Evolutionary conservation across 2,797 vertebrate species (phyloP).

Genomic region (Artibeus jamaicensis): DNA sequence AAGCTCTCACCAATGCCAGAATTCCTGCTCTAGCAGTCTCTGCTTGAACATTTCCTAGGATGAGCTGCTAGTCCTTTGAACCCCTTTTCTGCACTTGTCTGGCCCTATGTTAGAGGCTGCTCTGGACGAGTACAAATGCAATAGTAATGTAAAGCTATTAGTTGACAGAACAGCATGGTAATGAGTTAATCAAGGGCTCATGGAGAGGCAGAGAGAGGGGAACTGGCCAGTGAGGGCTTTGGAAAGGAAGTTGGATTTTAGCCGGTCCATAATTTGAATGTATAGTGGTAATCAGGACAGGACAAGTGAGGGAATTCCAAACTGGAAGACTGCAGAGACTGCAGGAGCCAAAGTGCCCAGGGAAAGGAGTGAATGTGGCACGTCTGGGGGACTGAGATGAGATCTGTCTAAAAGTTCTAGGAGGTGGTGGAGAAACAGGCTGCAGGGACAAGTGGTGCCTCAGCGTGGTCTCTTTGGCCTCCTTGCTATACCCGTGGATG

Average conservation of each 20-base stretch:
- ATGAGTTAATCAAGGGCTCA: background rate
- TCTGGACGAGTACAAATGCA: background rate
- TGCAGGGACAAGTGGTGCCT: background rate
- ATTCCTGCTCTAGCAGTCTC: background rate
- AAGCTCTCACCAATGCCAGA: background rate
- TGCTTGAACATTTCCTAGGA: background rate
- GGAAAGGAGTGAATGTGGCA: rapidly evolving
- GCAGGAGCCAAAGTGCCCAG: background rate
- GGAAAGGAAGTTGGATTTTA: background rate
- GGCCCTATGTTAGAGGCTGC: background rate
- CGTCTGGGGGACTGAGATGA: background rate
- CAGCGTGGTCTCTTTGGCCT: background rate
- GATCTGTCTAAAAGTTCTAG: background rate
- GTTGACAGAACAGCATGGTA: background rate
- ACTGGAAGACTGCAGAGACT: background rate
- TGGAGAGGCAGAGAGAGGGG: background rate
- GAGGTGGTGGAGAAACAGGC: background rate
- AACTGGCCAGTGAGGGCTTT: background rate
- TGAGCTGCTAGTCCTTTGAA: background rate
- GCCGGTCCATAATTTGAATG: background rate
- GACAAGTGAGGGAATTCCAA: background rate
- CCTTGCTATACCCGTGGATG: background rate
- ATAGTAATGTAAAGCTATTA: background rate
- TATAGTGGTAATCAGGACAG: background rate
- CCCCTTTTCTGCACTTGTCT: background rate